These are phyloP conservation scores for Holotrichia oblita DNA, from an alignment of 1,140 invertebrate species.

Conservation along the genomic window DNA sequence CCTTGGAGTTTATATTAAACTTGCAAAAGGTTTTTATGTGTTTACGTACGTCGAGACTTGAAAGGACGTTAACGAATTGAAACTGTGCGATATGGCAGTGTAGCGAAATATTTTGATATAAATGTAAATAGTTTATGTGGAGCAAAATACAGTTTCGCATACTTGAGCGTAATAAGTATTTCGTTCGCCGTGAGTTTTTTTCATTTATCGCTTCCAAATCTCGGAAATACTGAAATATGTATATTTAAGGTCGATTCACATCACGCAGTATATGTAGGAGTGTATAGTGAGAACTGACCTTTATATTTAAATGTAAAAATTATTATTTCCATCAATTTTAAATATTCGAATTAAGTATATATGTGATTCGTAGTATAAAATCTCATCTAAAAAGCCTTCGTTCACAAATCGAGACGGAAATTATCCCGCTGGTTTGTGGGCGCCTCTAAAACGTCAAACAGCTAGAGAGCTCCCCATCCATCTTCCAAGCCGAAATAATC, in stretches of 20 bases:
- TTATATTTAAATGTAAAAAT: too few species aligned
- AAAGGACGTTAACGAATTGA: conserved; percentile 10
- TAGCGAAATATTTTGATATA: conserved; percentile 6
- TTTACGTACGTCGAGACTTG: conserved; percentile 6
- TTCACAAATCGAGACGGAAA: too few species aligned
- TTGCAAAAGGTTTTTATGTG: conserved; percentile 29
- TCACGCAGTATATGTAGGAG: too few species aligned
- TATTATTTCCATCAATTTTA: too few species aligned
- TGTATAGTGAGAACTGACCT: too few species aligned
- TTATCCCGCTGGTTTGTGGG: too few species aligned
- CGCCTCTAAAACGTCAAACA: too few species aligned
- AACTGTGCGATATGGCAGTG: not conserved
- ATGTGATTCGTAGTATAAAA: too few species aligned
- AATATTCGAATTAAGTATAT: too few species aligned
- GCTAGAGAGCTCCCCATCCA: too few species aligned
- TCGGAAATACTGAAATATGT: not conserved
- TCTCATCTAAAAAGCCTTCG: too few species aligned
- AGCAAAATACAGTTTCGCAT: not conserved
- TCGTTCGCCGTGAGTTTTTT: not conserved
- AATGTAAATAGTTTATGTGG: conserved; percentile 31
- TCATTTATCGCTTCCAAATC: not conserved
- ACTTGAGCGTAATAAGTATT: not conserved
- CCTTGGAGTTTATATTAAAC: conserved; percentile 35
- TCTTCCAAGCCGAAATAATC: too few species aligned
- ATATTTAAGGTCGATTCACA: not conserved